A percentile compares a stretch with the other conserved stretches of the same genome.
Conservation (phyloP, 2,113 vertebrate genomes). For the Ancistrus triradiatus region DNA sequence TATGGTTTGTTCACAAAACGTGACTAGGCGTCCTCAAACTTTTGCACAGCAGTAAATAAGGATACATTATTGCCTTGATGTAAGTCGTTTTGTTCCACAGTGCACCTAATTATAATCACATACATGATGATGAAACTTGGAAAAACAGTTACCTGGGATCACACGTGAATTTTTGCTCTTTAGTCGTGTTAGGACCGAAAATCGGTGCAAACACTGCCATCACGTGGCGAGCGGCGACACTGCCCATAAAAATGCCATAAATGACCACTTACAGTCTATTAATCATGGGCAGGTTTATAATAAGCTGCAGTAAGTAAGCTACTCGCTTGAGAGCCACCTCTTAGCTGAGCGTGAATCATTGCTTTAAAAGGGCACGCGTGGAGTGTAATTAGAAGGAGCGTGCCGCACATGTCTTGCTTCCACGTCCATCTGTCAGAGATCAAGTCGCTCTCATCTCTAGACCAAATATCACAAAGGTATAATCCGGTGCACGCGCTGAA, state of each 20-base stretch:
- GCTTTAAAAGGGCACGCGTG: slow-evolving; percentile 20
- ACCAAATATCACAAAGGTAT: slow-evolving; percentile 49
- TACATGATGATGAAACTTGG: no score
- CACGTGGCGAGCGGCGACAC: slow-evolving; percentile 23
- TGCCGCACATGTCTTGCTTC: slow-evolving; percentile 25
- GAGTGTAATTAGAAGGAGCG: slow-evolving; percentile 35
- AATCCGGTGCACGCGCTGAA: slow-evolving; percentile 12
- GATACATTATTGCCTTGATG: no score
- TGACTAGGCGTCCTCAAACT: no score
- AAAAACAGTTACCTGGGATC: no score
- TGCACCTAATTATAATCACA: no score
- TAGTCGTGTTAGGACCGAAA: no score
- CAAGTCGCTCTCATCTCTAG: slow-evolving; percentile 36
- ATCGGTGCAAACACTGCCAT: slow-evolving; percentile 42
- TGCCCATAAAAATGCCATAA: no score
- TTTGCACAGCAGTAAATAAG: no score
- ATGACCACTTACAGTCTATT: neutral
- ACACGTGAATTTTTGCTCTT: no score
- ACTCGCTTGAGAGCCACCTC: neutral
- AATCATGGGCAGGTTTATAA: slow-evolving; percentile 1
- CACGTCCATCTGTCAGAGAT: slow-evolving; percentile 44
- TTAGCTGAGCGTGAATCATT: neutral
- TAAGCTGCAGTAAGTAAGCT: neutral
- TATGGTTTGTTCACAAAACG: no score
- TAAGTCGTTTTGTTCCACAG: no score